These are phyloP conservation scores for Megaceryle torquata DNA, from an alignment of 2,113 vertebrate genomes.

Conservation along the genomic window DNA sequence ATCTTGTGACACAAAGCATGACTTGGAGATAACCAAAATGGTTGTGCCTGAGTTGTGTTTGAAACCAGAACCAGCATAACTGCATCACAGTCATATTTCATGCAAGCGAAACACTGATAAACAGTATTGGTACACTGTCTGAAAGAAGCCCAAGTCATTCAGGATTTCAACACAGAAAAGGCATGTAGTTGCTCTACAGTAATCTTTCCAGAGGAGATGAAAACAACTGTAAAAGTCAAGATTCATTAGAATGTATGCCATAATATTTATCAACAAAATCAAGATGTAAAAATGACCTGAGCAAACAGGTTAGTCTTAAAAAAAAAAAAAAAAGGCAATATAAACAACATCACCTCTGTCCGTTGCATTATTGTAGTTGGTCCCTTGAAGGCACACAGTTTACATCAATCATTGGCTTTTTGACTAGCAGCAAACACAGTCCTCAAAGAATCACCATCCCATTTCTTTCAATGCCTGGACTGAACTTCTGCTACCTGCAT, in stretches of 20 bases:
- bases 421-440: neutral
- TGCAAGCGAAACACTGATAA: neutral
- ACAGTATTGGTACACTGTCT: neutral
- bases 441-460: neutral
- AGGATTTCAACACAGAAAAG: neutral
- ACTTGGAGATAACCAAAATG: neutral
- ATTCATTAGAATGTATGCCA: neutral
- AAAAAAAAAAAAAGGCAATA: fast-evolving
- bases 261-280: neutral
- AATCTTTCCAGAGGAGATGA: neutral
- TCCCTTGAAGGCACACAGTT: neutral
- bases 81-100: neutral
- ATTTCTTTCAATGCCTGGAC: neutral
- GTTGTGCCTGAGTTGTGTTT: neutral
- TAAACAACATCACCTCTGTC: neutral
- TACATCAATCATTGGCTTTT: neutral
- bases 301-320: neutral
- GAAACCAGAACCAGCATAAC: neutral
- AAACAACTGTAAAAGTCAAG: neutral
- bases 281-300: neutral
- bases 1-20: neutral
- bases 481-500: neutral
- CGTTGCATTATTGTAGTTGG: neutral
- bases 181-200: neutral
- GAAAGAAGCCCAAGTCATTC: neutral